Base-by-base conservation (phyloP, 2,888 invertebrate genomes). In the Drosophila recens region DNA sequence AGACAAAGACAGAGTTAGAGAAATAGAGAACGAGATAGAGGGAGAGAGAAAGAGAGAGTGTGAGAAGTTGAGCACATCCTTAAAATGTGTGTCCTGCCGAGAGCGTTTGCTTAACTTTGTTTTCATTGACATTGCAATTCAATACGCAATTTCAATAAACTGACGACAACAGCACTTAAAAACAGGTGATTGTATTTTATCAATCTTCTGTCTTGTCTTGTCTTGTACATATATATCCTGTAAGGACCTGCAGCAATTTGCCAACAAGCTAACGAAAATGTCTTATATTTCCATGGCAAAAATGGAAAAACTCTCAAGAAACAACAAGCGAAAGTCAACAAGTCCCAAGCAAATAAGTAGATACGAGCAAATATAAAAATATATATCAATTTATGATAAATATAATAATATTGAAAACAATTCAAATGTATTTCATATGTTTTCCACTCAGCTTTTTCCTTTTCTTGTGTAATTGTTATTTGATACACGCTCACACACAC, bases 111-210 rank as follows among this genome's bases (percentile, higher is more conserved):
- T 20, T 45, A 54, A 45, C 40, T 33, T 38, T 48, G 49, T 36
- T 48, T 63, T 53, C 34, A 54, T 46, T 70, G 59, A 52, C 67
- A 69, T 48, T 52, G 80, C 65, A 75, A 79, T 75, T 63, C 69
- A 58, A 88, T 86, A 70, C 71, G 46, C 76, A 86, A 82, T 82
- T 82, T 76, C 89, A 88, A 86, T 88, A 82, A 82, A 65, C 72
- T 64, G 71, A 68, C 54, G 64, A 88, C 72, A 75, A 79, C 54
- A 66, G 64, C 59, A 67, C 72, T 86, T 66, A 53, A 66, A 67
- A 83, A 54, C 53, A 76, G 67, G 61, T 75, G 71, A 76, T 79
- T 65, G 68, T 56, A 43, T 57, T 74, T 38, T 53, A 30, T 49
- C n/a, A 17, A 27, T 51, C 4, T 59, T 2, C 15, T 27, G n/a